Conservation (phyloP, 2,113 vertebrate genomes). For the Connochaetes taurinus region DNA sequence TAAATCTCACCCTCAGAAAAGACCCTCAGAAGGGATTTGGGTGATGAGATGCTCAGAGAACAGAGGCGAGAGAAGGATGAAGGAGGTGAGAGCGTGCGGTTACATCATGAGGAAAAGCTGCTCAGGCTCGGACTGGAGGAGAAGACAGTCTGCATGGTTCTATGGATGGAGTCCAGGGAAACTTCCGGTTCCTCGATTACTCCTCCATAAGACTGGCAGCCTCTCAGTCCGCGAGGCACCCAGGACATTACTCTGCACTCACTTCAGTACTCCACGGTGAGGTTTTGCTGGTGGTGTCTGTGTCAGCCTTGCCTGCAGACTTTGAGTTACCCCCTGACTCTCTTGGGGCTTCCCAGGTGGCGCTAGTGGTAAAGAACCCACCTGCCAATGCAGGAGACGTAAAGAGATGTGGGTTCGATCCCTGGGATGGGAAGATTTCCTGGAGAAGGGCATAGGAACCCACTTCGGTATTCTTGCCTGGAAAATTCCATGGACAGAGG, state of each 20-base stretch:
- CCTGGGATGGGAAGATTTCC: background rate
- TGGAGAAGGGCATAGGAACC: background rate
- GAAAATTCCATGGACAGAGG: background rate
- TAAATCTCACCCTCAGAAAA: background rate
- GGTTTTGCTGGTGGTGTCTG: background rate
- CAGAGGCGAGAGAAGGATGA: accelerated
- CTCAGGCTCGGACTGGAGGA: background rate
- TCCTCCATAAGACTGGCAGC: background rate
- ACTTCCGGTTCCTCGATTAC: background rate
- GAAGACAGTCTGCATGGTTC: background rate
- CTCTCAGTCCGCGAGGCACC: accelerated
- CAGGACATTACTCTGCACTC: accelerated
- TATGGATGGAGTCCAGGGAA: background rate
- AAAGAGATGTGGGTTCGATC: accelerated
- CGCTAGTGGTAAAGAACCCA: background rate
- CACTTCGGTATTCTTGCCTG: background rate
- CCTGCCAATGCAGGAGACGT: background rate
- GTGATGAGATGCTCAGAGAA: background rate
- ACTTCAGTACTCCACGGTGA: accelerated
- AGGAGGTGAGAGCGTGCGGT: accelerated
- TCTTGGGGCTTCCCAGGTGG: background rate
- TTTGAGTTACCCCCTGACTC: background rate
- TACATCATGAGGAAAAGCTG: accelerated
- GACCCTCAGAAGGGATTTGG: background rate
- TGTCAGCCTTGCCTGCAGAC: background rate